Base-by-base conservation (phyloP, 2,888 invertebrate species). In the Sphaerophoria rueppellii region DNA sequence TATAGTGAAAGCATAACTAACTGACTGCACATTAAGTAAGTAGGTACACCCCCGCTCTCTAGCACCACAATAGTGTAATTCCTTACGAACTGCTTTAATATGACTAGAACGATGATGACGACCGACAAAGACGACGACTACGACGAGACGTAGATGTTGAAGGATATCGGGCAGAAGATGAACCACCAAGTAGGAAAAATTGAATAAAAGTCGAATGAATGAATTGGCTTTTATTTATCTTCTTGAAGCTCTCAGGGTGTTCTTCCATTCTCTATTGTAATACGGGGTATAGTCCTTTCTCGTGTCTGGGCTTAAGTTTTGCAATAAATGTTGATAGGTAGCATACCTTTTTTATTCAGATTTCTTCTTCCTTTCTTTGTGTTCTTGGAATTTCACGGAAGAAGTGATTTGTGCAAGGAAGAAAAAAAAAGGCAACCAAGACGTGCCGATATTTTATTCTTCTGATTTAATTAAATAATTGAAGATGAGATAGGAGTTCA, bases 21-120 rank as follows among this genome's bases (percentile, higher is more conserved):
- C 54, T 80, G 83, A 83, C 79, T 75, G 67, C 79, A 80, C 79
- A 83, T 79, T 83, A 76, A 83, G 80, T 75, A 83, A 83, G 76
- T 83, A 76, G 80, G 80, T 75, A 83, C 67, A 76, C 65, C 75
- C 74, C 52, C 77, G 61, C 74, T 11, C n/a, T 4, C 72, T n/a
- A 77, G 60, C 75, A 67, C 54, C 78, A 61, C 79, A 75, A 79
- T 79, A 76, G 75, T 76, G 72, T 54, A 76, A 75, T 80, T 61
- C 43, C 24, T 54, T 40, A 67, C 54, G 40, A 9, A 52, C 52
- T 57, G 54, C 80, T 83, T 83, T 83, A 83, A 83, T 83, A 83
- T 75, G 80, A 83, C 24, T 24, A 24, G 24, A 24, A 24, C 24
- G 24, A 24, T 24, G 24, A 24, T 24, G 24, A 24, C 24, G 24